Conservation (phyloP, 2,888 invertebrate species). For the Diarsia mendica region DNA sequence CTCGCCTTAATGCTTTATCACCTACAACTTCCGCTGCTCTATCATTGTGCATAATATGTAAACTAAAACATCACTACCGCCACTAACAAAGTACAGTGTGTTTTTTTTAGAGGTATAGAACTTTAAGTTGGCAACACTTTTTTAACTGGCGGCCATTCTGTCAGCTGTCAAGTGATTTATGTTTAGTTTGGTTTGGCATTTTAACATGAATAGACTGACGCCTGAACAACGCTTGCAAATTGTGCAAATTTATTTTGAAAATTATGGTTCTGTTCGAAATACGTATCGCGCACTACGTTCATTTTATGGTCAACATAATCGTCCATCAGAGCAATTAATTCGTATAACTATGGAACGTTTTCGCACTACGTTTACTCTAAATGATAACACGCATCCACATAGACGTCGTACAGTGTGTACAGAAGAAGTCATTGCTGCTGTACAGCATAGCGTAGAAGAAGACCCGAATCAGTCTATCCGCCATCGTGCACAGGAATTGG, state of each 20-base stretch:
- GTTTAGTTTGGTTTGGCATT: not conserved
- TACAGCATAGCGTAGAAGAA: constrained; percentile 1
- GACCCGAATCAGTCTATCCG: not conserved
- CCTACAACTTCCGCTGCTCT: no score
- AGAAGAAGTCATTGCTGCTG: constrained; percentile 8
- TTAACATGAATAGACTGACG: not conserved
- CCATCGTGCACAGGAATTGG: no score
- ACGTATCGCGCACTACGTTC: not conserved
- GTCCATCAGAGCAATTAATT: constrained; percentile 4
- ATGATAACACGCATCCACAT: not conserved
- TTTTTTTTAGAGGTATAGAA: constrained; percentile 3
- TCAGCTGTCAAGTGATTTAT: constrained; percentile 3
- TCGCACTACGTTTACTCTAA: constrained; percentile 3
- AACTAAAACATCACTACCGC: no score
- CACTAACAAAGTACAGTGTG: no score
- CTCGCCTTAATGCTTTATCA: no score
- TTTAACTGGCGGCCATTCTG: not conserved
- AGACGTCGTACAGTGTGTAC: constrained; percentile 4
- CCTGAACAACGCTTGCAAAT: not conserved
- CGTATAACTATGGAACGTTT: not conserved
- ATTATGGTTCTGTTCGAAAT: not conserved
- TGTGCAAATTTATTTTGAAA: not conserved
- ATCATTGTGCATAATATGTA: no score
- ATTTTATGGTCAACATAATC: not conserved
- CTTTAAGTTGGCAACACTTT: constrained; percentile 1